Percentiles rank a stretch among this genome's conserved stretches.
phyloP scores from a whole-genome alignment of 2,113 vertebrate species.

The Alethe diademata region DNA sequence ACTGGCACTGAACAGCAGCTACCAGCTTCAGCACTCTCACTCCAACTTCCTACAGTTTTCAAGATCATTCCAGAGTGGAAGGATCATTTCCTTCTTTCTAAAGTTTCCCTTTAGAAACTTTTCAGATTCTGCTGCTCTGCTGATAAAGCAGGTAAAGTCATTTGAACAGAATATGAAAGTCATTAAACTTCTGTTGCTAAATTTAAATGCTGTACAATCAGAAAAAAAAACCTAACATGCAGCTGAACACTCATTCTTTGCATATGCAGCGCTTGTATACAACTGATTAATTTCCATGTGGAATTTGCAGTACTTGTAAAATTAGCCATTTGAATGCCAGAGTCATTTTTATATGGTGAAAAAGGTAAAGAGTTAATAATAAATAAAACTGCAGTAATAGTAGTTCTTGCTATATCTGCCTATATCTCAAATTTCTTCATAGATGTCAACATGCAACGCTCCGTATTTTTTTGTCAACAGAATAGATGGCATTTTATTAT shows the following conservation, averaged over 20 bases:
- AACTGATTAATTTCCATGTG: background rate
- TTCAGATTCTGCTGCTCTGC: background rate
- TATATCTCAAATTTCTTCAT: background rate
- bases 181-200: background rate
- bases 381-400: background rate
- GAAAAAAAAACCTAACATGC: background rate
- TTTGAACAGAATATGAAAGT: background rate
- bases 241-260: background rate
- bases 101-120: background rate
- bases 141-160: background rate
- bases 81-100: background rate
- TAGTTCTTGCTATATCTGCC: background rate
- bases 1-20: background rate
- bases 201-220: background rate
- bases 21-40: background rate
- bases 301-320: constrained; percentile 15
- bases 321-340: constrained; percentile 16
- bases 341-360: background rate
- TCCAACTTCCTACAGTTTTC: background rate
- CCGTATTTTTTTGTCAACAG: background rate
- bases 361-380: background rate
- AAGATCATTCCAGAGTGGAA: background rate
- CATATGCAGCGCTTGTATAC: background rate
- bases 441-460: background rate
- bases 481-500: constrained; percentile 10